These are phyloP conservation scores for Habropoda laboriosa DNA, from an alignment of 1,140 invertebrate genomes.

Conservation along the genomic window DNA sequence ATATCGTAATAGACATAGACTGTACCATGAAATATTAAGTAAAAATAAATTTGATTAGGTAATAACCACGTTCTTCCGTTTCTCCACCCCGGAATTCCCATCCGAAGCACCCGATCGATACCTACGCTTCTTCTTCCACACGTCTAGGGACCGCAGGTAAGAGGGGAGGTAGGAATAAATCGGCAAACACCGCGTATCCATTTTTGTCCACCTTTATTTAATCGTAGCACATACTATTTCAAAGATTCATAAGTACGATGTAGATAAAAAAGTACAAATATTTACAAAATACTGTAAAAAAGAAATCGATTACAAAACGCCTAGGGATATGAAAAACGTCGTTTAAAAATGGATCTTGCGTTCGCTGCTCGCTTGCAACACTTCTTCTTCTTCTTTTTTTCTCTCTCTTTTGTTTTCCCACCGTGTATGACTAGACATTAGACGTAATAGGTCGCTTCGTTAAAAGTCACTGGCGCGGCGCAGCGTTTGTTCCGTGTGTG, in stretches of 20 bases:
- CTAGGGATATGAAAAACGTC: slow-evolving; percentile 66
- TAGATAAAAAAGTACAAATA: slow-evolving; percentile 76
- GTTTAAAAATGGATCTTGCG: slow-evolving; percentile 57
- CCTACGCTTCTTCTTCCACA: background rate
- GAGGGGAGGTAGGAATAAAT: background rate
- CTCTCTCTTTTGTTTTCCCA: slow-evolving; percentile 21
- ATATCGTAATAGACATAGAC: slow-evolving; percentile 82
- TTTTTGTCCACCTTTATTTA: slow-evolving; percentile 62
- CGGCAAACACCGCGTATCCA: background rate
- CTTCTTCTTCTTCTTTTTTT: slow-evolving; percentile 15
- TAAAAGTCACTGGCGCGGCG: slow-evolving; percentile 42
- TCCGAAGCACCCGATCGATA: background rate
- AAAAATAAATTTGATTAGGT: slow-evolving; percentile 83
- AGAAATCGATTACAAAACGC: slow-evolving; percentile 61
- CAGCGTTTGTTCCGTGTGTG: background rate
- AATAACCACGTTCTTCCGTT: slow-evolving; percentile 66
- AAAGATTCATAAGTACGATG: slow-evolving; percentile 70
- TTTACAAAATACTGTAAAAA: slow-evolving; percentile 75
- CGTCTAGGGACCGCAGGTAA: no score
- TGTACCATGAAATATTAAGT: slow-evolving; percentile 83
- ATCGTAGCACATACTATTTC: slow-evolving; percentile 69
- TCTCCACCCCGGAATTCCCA: background rate
- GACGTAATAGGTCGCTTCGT: slow-evolving; percentile 56
- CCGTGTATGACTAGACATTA: slow-evolving; percentile 67
- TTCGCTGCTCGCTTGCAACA: slow-evolving; percentile 54